Conservation (phyloP, 2,797 vertebrate species). For the Babyrousa celebensis region DNA sequence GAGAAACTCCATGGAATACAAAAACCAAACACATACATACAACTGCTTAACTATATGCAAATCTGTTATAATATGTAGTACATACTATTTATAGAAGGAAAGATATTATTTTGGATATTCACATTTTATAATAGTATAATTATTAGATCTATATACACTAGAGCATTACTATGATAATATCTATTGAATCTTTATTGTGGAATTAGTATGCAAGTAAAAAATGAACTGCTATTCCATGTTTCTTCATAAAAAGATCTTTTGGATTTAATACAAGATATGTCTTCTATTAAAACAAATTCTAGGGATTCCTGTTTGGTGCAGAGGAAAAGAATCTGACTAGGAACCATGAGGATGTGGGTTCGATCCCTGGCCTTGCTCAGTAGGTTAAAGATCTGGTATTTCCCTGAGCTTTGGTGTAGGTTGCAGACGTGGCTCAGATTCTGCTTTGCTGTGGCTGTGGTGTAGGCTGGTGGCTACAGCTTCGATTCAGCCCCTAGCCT, state of each 20-base stretch:
- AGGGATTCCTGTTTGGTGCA: too few species aligned
- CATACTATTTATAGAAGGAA: background rate
- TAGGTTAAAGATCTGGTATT: too few species aligned
- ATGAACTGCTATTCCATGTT: background rate
- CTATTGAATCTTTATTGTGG: background rate
- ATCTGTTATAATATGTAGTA: background rate
- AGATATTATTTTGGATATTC: background rate
- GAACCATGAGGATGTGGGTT: too few species aligned
- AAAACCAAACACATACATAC: background rate
- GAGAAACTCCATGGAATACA: background rate
- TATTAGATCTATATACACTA: background rate
- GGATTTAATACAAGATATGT: background rate
- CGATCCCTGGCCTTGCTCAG: too few species aligned
- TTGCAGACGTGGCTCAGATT: too few species aligned
- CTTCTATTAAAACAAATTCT: background rate
- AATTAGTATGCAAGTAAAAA: background rate
- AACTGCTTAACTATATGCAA: background rate
- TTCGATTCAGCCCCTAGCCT: too few species aligned
- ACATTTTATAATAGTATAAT: background rate
- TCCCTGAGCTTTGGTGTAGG: too few species aligned
- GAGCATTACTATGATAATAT: background rate
- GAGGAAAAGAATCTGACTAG: too few species aligned
- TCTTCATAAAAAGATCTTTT: background rate
- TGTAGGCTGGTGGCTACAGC: too few species aligned
- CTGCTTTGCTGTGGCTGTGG: too few species aligned